A percentile compares a stretch with the other conserved stretches of the same genome.
Conservation (phyloP, 2,797 vertebrate genomes). For the Alca torda region DNA sequence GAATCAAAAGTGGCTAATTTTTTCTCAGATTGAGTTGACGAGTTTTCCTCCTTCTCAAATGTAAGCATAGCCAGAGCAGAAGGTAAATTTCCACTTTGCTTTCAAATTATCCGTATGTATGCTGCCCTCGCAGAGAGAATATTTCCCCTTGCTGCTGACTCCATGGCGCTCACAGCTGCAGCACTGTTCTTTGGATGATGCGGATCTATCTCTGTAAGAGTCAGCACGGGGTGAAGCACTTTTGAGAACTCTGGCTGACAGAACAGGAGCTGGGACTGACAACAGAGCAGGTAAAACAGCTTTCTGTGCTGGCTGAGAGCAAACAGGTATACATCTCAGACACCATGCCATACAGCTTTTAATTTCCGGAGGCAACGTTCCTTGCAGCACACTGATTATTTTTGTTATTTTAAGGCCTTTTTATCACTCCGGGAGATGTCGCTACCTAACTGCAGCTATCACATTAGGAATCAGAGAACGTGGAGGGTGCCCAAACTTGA, state of each 20-base stretch:
- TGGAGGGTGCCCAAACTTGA: neutral
- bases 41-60: neutral
- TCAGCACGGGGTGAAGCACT: neutral
- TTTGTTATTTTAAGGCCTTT: neutral
- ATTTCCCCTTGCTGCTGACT: neutral
- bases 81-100: neutral
- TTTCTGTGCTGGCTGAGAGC: neutral
- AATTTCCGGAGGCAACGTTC: conserved; percentile 44
- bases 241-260: neutral
- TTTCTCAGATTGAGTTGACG: neutral
- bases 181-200: neutral
- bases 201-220: neutral
- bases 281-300: neutral
- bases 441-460: neutral
- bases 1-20: neutral
- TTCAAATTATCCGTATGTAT: neutral
- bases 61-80: neutral
- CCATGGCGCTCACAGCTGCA: neutral
- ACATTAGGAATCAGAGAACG: neutral
- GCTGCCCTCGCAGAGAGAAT: neutral
- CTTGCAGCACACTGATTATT: neutral
- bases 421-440: neutral
- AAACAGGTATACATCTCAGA: neutral
- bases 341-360: neutral
- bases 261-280: neutral